Evolutionary conservation across 2,888 invertebrate species (phyloP).

Genomic region (Microplitis deprimator): DNA sequence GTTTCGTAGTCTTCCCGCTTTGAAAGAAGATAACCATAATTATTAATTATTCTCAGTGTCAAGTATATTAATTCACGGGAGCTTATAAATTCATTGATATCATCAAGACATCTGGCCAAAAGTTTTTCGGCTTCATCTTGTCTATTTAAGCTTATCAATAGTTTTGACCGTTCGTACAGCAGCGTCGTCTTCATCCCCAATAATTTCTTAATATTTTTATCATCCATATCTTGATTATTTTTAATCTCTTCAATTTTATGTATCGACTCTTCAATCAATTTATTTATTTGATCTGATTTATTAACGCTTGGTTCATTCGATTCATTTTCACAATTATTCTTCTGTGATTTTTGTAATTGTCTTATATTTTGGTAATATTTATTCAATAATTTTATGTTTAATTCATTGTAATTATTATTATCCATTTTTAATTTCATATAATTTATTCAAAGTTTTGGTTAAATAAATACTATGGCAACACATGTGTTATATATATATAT

Average conservation of each 20-base stretch:
- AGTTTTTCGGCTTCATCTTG: conserved; percentile 45
- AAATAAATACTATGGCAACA: no score
- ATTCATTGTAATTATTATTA: not conserved
- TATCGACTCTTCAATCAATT: conserved; percentile 8
- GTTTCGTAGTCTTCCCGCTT: conserved; percentile 73
- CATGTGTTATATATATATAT: no score
- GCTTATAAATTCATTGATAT: conserved; percentile 41
- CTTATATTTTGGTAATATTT: not conserved
- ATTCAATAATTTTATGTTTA: not conserved
- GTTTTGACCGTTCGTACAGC: conserved; percentile 50
- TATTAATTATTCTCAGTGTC: conserved; percentile 75
- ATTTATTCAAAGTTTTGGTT: no score
- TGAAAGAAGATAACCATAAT: conserved; percentile 75
- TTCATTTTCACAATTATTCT: not conserved
- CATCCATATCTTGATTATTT: not conserved
- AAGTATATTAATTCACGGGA: conserved; percentile 68
- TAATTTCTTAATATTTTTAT: conserved; percentile 31
- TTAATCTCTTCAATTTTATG: not conserved
- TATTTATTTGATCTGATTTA: not conserved
- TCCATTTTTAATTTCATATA: no score
- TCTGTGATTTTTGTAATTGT: conserved; percentile 1
- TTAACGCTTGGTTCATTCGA: not conserved
- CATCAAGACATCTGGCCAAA: conserved; percentile 40
- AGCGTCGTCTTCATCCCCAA: conserved; percentile 50
- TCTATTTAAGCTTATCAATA: conserved; percentile 43